These are phyloP conservation scores for Holcopasites calliopsidis DNA, from an alignment of 1,140 invertebrate species.

Conservation along the genomic window DNA sequence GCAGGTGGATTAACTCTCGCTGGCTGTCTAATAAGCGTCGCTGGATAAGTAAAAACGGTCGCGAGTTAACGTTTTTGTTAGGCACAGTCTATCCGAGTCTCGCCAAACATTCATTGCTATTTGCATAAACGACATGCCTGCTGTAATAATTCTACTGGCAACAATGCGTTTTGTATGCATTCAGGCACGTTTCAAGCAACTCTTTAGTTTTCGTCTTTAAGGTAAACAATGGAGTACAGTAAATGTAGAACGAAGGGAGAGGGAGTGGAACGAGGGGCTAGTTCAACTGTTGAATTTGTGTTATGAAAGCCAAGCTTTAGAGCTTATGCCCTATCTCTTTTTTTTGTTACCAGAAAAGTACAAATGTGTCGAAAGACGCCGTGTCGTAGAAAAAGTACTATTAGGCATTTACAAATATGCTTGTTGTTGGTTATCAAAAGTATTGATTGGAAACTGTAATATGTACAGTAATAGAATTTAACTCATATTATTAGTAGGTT, in stretches of 20 bases:
- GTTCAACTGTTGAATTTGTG: background rate
- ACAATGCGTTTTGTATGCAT: background rate
- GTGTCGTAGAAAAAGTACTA: too few species aligned
- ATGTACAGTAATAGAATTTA: too few species aligned
- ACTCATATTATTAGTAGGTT: too few species aligned
- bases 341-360: background rate
- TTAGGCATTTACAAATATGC: too few species aligned
- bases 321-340: background rate
- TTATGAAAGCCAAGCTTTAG: background rate
- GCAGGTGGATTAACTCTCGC: conserved; percentile 1
- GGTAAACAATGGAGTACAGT: conserved; percentile 1
- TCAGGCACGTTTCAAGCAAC: conserved; percentile 2
- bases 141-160: background rate
- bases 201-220: background rate
- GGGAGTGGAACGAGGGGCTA: conserved; percentile 7
- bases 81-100: background rate
- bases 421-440: too few species aligned
- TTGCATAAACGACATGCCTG: background rate
- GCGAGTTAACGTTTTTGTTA: conserved; percentile 5
- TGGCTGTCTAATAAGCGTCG: background rate
- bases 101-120: background rate
- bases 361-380: background rate
- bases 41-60: background rate
- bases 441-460: too few species aligned
- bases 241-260: background rate